Evolutionary conservation across 2,113 vertebrate genomes (phyloP).

Genomic region (Entomyzon cyanotis): DNA sequence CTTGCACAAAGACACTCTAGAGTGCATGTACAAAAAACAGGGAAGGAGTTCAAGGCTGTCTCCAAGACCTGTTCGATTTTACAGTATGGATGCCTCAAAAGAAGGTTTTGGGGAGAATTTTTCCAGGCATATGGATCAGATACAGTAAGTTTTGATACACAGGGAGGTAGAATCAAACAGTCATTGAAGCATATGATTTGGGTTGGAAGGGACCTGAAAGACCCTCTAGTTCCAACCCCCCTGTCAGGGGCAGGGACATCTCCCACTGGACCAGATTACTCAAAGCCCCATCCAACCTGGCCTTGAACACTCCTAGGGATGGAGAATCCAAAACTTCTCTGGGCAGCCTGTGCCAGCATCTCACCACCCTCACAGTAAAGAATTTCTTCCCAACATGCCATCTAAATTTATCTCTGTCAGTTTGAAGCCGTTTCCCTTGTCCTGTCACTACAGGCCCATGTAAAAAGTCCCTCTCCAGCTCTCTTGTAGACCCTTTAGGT

Average conservation of each 20-base stretch:
- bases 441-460: not conserved
- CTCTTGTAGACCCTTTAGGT: not conserved
- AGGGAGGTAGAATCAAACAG: not conserved
- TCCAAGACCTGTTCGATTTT: not conserved
- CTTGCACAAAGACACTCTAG: not conserved
- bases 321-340: not conserved
- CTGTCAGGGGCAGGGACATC: not conserved
- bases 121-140: not conserved
- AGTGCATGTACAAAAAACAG: accelerated
- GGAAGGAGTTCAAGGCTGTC: not conserved
- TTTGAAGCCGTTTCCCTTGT: not conserved
- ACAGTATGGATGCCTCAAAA: not conserved
- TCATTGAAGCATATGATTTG: not conserved
- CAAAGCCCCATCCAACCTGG: not conserved
- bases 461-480: accelerated
- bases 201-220: not conserved
- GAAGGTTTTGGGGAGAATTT: not conserved
- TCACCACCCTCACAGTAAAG: not conserved
- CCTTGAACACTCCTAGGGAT: not conserved
- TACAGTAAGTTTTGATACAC: not conserved
- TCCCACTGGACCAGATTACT: not conserved
- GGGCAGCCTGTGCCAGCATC: not conserved
- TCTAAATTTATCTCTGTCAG: not conserved
- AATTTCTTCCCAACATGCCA: not conserved
- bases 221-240: not conserved